Conservation (phyloP, 2,797 vertebrate species). For the Pachyuromys duprasi region DNA sequence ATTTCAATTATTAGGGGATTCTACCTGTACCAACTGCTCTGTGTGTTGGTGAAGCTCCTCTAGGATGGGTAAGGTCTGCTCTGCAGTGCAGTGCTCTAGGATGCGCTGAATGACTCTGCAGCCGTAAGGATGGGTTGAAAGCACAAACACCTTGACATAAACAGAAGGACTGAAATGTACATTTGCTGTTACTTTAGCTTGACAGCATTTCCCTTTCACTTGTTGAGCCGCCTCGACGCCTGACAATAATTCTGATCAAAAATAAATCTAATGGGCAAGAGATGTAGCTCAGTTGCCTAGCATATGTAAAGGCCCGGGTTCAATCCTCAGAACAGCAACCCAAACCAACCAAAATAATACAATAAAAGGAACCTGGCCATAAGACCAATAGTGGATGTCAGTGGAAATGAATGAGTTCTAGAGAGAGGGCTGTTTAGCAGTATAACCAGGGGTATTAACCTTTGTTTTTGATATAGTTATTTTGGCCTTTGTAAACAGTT, state of each 20-base stretch:
- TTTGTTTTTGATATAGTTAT: slow-evolving; percentile 10
- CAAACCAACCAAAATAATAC: not conserved
- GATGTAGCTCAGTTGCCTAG: not conserved
- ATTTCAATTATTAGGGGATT: not conserved
- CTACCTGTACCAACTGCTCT: slow-evolving; percentile 97
- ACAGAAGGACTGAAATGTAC: slow-evolving; percentile 9
- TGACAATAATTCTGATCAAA: slow-evolving; percentile 22
- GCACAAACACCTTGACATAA: slow-evolving; percentile 94
- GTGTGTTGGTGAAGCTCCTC: slow-evolving; percentile 98
- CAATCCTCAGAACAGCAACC: not conserved
- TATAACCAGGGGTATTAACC: slow-evolving; percentile 18
- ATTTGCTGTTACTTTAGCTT: slow-evolving; percentile 27
- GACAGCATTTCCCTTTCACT: not conserved
- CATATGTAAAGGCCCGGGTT: not conserved
- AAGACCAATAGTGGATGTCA: not conserved
- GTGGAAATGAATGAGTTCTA: not conserved
- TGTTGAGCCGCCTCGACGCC: not conserved
- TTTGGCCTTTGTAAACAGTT: slow-evolving; percentile 3
- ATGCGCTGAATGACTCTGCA: slow-evolving; percentile 99
- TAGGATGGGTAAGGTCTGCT: slow-evolving; percentile 96
- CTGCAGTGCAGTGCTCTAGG: slow-evolving; percentile 97
- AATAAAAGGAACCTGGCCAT: not conserved
- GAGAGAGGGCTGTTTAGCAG: not conserved
- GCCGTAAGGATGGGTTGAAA: slow-evolving; percentile 98
- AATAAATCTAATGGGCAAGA: not conserved